Percentiles rank a stretch among this genome's conserved stretches.
phyloP scores from a whole-genome alignment of 2,113 vertebrate species.

The Pedetes capensis region DNA sequence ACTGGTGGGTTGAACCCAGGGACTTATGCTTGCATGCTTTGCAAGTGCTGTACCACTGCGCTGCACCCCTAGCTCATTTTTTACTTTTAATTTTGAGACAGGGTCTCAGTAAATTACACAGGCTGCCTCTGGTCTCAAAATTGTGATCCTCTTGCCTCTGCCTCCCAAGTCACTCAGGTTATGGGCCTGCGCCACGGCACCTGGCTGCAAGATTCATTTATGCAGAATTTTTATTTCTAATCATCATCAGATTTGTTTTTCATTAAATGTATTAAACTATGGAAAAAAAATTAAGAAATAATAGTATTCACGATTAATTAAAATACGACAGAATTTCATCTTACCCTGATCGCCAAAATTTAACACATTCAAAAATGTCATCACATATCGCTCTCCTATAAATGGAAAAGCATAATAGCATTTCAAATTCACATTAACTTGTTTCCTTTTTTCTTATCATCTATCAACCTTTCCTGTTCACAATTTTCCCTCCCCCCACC shows the following conservation, averaged over 20 bases:
- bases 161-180: too few relatives aligned
- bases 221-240: background rate
- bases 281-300: conserved; percentile 33
- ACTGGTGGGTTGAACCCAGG: too few relatives aligned
- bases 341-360: conserved; percentile 98
- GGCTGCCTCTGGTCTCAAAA: too few relatives aligned
- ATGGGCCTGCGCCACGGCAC: too few relatives aligned
- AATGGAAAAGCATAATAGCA: conserved; percentile 68
- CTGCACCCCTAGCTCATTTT: too few relatives aligned
- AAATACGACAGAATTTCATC: conserved; percentile 61
- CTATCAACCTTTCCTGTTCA: background rate
- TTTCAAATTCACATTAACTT: background rate
- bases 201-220: too few relatives aligned
- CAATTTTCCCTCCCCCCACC: background rate
- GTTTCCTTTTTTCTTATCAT: conserved; percentile 1
- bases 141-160: too few relatives aligned
- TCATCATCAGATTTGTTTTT: background rate
- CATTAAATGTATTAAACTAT: background rate
- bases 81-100: too few relatives aligned
- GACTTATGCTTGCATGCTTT: too few relatives aligned
- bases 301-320: conserved; percentile 22
- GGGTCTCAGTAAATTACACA: too few relatives aligned
- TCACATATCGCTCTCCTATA: conserved; percentile 94
- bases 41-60: too few relatives aligned
- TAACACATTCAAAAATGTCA: conserved; percentile 97